phyloP scores from a whole-genome alignment of 2,888 invertebrate species.

The Hartigia nigra region DNA sequence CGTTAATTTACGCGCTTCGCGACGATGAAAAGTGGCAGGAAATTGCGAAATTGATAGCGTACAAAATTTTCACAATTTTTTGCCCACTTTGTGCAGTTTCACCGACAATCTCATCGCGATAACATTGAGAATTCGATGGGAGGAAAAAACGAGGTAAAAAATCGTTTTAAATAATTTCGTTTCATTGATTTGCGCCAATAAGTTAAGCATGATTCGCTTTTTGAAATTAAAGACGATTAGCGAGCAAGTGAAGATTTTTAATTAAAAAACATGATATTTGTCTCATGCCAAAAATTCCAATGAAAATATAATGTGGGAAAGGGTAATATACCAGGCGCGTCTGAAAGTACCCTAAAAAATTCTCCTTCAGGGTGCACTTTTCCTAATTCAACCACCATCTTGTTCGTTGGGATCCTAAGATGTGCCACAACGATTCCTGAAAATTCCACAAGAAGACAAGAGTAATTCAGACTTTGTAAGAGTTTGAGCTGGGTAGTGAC shows the following conservation, averaged over 20 bases:
- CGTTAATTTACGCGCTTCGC: background rate
- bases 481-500: background rate
- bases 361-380: background rate
- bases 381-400: background rate
- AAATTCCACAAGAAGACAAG: background rate
- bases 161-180: background rate
- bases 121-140: background rate
- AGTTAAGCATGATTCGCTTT: background rate
- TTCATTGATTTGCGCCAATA: background rate
- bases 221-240: background rate
- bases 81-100: background rate
- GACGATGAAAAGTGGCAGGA: background rate
- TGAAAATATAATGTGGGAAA: background rate
- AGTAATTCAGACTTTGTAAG: background rate
- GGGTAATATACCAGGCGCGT: background rate
- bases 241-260: background rate
- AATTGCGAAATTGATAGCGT: background rate
- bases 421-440: background rate
- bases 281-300: background rate
- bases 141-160: background rate
- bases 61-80: background rate
- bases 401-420: background rate
- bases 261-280: background rate
- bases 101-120: background rate
- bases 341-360: background rate